Conservation (phyloP, 2,797 vertebrate species). For the Scleropages formosus region DNA sequence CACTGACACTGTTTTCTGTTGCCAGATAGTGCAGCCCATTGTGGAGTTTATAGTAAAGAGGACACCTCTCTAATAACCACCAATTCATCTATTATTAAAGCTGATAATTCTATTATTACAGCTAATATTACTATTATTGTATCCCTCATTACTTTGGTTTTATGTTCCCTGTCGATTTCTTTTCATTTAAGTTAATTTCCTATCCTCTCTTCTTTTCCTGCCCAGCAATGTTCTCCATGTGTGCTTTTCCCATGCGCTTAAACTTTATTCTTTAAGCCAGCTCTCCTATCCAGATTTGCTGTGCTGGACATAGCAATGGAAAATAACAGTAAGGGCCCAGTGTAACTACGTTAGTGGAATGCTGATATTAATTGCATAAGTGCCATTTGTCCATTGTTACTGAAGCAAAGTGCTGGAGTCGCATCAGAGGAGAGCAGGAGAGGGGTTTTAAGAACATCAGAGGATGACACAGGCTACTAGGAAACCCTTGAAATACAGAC, state of each 20-base stretch:
- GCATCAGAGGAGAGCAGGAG: not conserved
- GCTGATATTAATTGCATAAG: not conserved
- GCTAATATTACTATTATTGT: constrained; percentile 32
- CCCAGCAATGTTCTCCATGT: too few relatives aligned
- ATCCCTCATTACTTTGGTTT: constrained; percentile 27
- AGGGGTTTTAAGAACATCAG: not conserved
- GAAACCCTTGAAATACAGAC: not conserved
- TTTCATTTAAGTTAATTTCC: not conserved
- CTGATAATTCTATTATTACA: constrained; percentile 28
- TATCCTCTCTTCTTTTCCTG: not conserved
- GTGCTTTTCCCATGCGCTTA: not conserved
- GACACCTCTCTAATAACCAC: constrained; percentile 32
- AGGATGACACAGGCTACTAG: not conserved
- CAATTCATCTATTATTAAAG: constrained; percentile 29
- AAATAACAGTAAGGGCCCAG: not conserved
- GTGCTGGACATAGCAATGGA: not conserved
- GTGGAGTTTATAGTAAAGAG: constrained; percentile 32
- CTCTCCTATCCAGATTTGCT: not conserved
- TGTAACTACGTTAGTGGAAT: not conserved
- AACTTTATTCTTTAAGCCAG: not conserved
- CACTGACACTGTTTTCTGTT: constrained; percentile 35
- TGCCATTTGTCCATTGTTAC: too few relatives aligned
- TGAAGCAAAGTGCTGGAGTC: not conserved
- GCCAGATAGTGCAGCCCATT: constrained; percentile 18
- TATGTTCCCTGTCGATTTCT: not conserved